These are phyloP conservation scores for Pterobdella sp. DNA, from an alignment of 2,888 invertebrate genomes.

Conservation along the genomic window DNA sequence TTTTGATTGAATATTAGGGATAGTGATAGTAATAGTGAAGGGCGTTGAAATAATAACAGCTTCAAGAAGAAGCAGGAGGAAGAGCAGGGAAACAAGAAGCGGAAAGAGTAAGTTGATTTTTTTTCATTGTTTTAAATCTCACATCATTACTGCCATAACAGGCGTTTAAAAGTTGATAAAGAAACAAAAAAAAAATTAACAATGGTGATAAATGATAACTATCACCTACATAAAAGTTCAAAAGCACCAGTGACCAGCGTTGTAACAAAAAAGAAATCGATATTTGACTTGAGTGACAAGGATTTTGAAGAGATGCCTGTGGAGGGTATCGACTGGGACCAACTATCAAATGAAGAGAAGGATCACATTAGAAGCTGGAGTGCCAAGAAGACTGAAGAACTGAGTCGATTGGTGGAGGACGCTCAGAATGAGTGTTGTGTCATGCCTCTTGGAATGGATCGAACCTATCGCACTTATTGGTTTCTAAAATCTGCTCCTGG, in stretches of 20 bases:
- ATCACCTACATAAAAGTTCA: background rate
- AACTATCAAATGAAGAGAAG: conserved; percentile 35
- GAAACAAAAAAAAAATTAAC: background rate
- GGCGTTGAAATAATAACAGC: conserved; percentile 46
- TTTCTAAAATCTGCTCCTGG: conserved; percentile 65
- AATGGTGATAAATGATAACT: background rate
- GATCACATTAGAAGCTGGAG: conserved; percentile 32
- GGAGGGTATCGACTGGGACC: conserved; percentile 39
- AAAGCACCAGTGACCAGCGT: background rate
- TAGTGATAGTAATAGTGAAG: background rate
- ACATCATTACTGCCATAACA: background rate
- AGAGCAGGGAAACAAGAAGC: conserved; percentile 52
- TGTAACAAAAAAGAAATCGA: conserved; percentile 24
- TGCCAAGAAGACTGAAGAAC: conserved; percentile 37
- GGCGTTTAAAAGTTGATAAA: conserved; percentile 11
- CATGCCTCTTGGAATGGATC: conserved; percentile 65
- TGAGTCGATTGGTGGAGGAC: conserved; percentile 41
- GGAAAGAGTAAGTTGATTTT: conserved; percentile 39
- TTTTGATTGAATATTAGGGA: background rate
- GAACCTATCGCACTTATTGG: conserved; percentile 78
- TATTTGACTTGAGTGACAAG: conserved; percentile 30
- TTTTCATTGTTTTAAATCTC: too few species aligned
- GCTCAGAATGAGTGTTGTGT: conserved; percentile 44
- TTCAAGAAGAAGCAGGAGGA: conserved; percentile 52
- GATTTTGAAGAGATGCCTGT: conserved; percentile 33